A percentile compares a stretch with the other conserved stretches of the same genome.
phyloP scores from a whole-genome alignment of 1,140 invertebrate genomes.

The Arctopsyche grandis region DNA sequence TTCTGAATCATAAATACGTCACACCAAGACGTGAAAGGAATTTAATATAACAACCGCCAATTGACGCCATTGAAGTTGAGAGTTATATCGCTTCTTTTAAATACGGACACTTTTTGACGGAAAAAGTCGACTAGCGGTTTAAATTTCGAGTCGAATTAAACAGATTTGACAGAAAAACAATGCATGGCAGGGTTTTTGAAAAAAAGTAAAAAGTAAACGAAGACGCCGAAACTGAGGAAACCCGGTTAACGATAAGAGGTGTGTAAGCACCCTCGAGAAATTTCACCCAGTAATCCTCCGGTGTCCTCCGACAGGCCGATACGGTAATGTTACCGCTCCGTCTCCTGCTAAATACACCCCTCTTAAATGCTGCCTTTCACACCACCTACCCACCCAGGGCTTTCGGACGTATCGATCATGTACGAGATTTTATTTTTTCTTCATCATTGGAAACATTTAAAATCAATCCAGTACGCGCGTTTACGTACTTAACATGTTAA shows the following conservation, averaged over 20 bases:
- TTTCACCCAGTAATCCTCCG: constrained; percentile 25
- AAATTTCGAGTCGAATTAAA: constrained; percentile 34
- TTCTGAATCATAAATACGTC: too few species aligned
- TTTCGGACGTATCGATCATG: constrained; percentile 37
- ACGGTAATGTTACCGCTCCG: constrained; percentile 18
- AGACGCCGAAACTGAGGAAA: constrained; percentile 14
- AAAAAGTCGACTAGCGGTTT: background rate
- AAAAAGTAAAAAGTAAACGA: background rate
- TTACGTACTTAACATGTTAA: too few species aligned
- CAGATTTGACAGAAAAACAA: constrained; percentile 34
- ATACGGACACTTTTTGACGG: background rate
- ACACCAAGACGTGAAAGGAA: too few species aligned
- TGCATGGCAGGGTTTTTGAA: background rate
- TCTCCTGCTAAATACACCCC: constrained; percentile 20
- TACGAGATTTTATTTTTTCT: background rate
- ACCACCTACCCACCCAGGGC: background rate
- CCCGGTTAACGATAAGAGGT: constrained; percentile 28
- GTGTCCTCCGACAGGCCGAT: constrained; percentile 23
- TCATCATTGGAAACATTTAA: background rate
- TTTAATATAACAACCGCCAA: too few species aligned
- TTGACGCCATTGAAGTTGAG: too few species aligned
- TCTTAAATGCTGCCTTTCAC: constrained; percentile 17
- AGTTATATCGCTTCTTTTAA: background rate
- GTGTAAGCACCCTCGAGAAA: constrained; percentile 2
- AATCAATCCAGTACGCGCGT: constrained; percentile 27